Base-by-base conservation (phyloP, 2,888 invertebrate species). In the Choristoneura rosaceana region DNA sequence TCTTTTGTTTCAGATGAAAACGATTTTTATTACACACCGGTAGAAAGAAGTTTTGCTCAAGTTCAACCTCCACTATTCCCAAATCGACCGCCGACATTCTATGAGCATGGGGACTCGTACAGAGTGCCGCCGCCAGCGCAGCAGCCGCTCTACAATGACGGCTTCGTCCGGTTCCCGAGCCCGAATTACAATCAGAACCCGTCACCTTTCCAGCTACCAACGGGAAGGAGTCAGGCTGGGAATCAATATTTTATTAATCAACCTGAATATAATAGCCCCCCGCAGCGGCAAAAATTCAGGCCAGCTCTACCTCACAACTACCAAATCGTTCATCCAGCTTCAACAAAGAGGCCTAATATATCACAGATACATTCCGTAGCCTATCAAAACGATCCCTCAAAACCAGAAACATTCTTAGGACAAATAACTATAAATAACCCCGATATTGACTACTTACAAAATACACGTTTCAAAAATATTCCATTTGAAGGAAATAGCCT, bases 401-500 rank as follows among this genome's bases (percentile, higher is more conserved):
- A 95, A 82, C 95, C 95, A 34, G 95, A 95, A 90, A 95, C 95
- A 55, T 95, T 95, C 84, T 86, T 96, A 73, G 95, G 95, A 9
- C 95, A 96, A 89, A 95, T 95, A 61, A 95, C 95, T 17, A 89
- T 95, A 73, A 95, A 95, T 80, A 95, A 95, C 84, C 95, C 95
- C 15, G 95, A 95, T 80, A 92, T 94, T 73, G 92, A 94, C 76
- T 92, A 91, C 76, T 84, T 92, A 75, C 90, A 93, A 83, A 91
- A 92, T 73, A 92, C 79, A 76, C 87, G 93, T 78, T 94, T 92
- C 79, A 93, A 93, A 80, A 93, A 90, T 78, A 86, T 92, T 77
- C 93, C 91, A 58, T 94, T 94, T 78, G 93, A 94, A 81, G 87
- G 90, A n/a, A 94, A 94, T 74, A 94, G 94, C 74, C 83, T 94